Base-by-base conservation (phyloP, 2,888 invertebrate genomes). In the Dysmachus trigonus region DNA sequence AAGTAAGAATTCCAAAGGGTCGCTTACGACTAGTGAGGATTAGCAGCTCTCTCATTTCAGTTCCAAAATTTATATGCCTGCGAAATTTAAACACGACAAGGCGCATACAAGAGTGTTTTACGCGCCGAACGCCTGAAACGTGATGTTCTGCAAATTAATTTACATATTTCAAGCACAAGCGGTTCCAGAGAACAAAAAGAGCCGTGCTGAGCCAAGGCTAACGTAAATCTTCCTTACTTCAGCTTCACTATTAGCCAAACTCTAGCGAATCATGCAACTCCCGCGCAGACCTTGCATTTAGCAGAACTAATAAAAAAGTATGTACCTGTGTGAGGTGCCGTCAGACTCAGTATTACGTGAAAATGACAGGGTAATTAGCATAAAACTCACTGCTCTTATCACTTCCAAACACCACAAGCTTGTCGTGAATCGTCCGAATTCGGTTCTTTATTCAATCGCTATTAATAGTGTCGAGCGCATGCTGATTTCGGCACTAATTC, bases 401-500 rank as follows among this genome's bases (percentile, higher is more conserved):
- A 81, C 62, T 35, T 51, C 51, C 53, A 27, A 77, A 30, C 31
- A 77, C 47, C 22, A 73, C 22, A 8, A 47, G 51, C 30, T 41
- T 30, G 41, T 79, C 81, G 33, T 62, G 81, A 62, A 33, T 30
- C 47, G 41, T 35, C 62, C 31, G 18, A 53, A 1, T 47, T 6
- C 1, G n/a, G 38, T 47, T 30, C 53, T 81, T 47, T 81, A 81
- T 81, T 4, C 53, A 81, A 81, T 81, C 62, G 81, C 81, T 81
- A 81, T 81, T 53, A 81, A 53, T 81, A 81, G 62, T 51, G 22
- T 4, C 53, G 33, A 10, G 35, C 31, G 53, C 81, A 62, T 33
- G 81, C 81, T 81, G 53, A 35, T 53, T 53, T 81, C 62, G 62
- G 81, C 81, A 53, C 81, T 81, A n/a, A 79, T n/a, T 79, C 47